These are phyloP conservation scores for Pseudolaguvia tuberculata DNA, from an alignment of 2,113 vertebrate genomes.

Conservation along the genomic window DNA sequence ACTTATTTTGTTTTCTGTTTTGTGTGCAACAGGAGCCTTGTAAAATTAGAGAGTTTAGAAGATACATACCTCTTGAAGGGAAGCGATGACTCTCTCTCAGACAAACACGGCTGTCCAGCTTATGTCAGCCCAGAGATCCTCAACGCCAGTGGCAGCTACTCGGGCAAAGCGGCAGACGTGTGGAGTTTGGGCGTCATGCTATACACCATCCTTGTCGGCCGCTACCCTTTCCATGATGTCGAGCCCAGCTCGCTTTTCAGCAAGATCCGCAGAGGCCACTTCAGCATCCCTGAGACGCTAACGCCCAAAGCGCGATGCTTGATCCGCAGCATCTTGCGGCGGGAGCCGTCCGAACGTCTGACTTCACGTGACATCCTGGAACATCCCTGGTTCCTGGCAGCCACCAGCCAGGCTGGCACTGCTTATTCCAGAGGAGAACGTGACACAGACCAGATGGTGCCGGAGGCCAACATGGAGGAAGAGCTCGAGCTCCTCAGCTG, in stretches of 20 bases:
- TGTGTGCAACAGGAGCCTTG: constrained; percentile 72
- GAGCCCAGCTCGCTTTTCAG: constrained; percentile 96
- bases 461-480: constrained; percentile 96
- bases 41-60: constrained; percentile 97
- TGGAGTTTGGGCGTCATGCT: constrained; percentile 99
- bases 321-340: constrained; percentile 93
- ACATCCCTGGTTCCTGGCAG: constrained; percentile 94
- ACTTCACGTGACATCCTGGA: constrained; percentile 96
- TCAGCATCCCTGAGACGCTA: constrained; percentile 96
- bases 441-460: constrained; percentile 92
- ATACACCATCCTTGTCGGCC: constrained; percentile 97
- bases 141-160: constrained; percentile 97
- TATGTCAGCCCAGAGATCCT: constrained; percentile 99
- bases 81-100: constrained; percentile 89
- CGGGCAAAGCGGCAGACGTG: constrained; percentile 95
- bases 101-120: constrained; percentile 97
- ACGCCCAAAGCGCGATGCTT: constrained; percentile 98
- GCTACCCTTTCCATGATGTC: constrained; percentile 97
- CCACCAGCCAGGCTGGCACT: constrained; percentile 74
- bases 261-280: constrained; percentile 97
- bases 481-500: constrained; percentile 98
- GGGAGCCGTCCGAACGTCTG: constrained; percentile 91
- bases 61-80: constrained; percentile 92
- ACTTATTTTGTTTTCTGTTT: not conserved
- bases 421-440: constrained; percentile 77